Conservation (phyloP, 2,888 invertebrate genomes). For the Nowickia ferox region DNA sequence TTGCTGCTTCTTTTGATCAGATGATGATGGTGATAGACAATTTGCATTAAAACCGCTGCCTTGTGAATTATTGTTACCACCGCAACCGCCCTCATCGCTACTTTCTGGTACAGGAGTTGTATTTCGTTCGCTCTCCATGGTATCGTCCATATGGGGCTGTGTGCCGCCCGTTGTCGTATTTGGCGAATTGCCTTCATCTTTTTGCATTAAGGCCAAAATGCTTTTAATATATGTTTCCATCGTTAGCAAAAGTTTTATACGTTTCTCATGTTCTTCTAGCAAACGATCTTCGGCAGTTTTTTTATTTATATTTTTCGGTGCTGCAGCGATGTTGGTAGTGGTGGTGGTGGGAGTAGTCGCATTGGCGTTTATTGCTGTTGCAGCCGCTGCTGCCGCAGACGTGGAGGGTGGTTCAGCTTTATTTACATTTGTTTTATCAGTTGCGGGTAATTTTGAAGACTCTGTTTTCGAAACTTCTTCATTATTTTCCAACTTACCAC, state of each 20-base stretch:
- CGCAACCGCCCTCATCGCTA: constrained; percentile 71
- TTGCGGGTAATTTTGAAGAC: constrained; percentile 51
- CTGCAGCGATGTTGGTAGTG: constrained; percentile 58
- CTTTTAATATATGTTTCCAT: constrained; percentile 82
- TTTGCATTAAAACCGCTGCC: constrained; percentile 64
- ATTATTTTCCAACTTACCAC: constrained; percentile 62
- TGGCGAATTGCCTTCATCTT: constrained; percentile 76
- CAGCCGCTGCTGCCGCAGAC: constrained; percentile 48
- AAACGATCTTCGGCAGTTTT: constrained; percentile 79
- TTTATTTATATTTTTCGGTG: constrained; percentile 75
- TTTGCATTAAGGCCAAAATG: constrained; percentile 81
- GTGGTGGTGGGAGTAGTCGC: constrained; percentile 25
- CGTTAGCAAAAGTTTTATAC: constrained; percentile 79
- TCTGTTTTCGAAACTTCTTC: constrained; percentile 56
- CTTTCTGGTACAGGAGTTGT: constrained; percentile 75
- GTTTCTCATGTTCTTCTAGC: constrained; percentile 80
- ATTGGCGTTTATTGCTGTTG: constrained; percentile 73
- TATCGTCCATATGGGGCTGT: constrained; percentile 70
- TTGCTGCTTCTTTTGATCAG: constrained; percentile 39
- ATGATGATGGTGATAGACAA: constrained; percentile 45
- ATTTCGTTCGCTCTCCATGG: constrained; percentile 75
- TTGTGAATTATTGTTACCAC: constrained; percentile 64
- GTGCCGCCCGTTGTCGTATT: constrained; percentile 59
- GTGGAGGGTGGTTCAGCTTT: constrained; percentile 68
- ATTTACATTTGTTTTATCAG: constrained; percentile 68